Conservation (phyloP, 2,888 invertebrate genomes). For the Rugalucina vietnamica region DNA sequence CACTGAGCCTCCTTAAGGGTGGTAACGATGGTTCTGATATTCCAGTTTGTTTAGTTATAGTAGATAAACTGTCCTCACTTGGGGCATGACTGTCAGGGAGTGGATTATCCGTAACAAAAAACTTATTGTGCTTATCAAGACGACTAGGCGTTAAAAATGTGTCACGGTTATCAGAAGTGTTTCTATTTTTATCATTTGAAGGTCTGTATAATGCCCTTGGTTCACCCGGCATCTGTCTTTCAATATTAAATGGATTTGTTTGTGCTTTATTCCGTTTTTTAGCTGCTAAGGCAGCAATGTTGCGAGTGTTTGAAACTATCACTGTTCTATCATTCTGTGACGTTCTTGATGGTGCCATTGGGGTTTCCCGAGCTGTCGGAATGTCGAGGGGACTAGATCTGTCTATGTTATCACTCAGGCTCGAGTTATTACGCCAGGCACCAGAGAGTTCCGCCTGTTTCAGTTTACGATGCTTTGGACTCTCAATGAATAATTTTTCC, state of each 20-base stretch:
- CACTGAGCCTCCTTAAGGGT: conserved; percentile 49
- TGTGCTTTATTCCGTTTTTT: conserved; percentile 76
- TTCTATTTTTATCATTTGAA: conserved; percentile 50
- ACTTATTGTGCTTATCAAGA: conserved; percentile 79
- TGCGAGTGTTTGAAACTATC: conserved; percentile 79
- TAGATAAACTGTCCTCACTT: conserved; percentile 73
- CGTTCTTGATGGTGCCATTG: conserved; percentile 61
- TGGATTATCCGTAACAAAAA: conserved; percentile 65
- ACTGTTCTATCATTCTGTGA: conserved; percentile 71
- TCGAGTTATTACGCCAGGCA: conserved; percentile 65
- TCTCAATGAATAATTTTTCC: conserved; percentile 75
- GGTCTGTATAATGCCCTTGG: conserved; percentile 68
- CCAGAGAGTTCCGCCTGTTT: conserved; percentile 60
- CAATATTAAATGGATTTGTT: conserved; percentile 63
- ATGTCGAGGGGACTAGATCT: conserved; percentile 23
- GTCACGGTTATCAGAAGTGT: conserved; percentile 42
- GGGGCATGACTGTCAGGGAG: conserved; percentile 57
- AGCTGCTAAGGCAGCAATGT: conserved; percentile 81
- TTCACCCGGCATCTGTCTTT: conserved; percentile 56
- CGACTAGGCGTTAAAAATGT: conserved; percentile 77
- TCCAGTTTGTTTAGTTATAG: conserved; percentile 66
- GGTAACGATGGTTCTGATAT: conserved; percentile 58
- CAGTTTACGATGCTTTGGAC: conserved; percentile 71
- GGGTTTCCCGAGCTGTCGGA: conserved; percentile 23
- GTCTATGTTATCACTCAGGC: conserved; percentile 61